Evolutionary conservation across 2,888 invertebrate genomes (phyloP).

Genomic region (Hydrotaea diabolus): DNA sequence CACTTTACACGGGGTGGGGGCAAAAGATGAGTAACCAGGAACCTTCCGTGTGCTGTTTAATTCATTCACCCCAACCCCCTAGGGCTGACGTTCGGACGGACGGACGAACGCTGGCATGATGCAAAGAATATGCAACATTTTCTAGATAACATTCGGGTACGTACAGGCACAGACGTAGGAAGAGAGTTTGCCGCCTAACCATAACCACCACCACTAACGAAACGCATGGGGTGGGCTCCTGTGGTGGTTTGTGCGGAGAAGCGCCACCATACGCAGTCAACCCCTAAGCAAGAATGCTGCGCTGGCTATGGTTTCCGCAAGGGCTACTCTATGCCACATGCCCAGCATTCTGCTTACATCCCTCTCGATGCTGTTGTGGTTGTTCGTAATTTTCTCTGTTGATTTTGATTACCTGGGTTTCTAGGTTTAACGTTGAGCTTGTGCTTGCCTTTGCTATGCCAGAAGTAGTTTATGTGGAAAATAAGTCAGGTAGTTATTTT

Average conservation of each 20-base stretch:
- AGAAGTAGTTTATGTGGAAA: neutral
- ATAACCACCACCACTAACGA: conserved; percentile 31
- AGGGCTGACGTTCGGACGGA: neutral
- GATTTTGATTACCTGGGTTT: conserved; percentile 48
- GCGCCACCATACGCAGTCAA: no score
- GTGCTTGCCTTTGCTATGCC: neutral
- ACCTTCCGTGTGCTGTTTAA: neutral
- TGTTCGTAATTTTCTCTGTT: neutral
- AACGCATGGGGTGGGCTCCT: conserved; percentile 7
- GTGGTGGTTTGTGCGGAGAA: neutral
- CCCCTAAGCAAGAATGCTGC: no score
- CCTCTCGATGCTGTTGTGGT: neutral
- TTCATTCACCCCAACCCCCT: neutral
- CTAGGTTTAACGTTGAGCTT: conserved; percentile 37
- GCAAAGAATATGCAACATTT: conserved; percentile 61
- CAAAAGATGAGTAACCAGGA: neutral
- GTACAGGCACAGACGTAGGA: neutral
- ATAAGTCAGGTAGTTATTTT: conserved; percentile 4
- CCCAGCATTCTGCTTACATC: neutral
- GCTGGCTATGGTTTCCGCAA: conserved; percentile 32
- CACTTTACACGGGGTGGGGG: neutral
- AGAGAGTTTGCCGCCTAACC: conserved; percentile 1
- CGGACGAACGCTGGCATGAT: conserved; percentile 33
- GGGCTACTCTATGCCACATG: neutral
- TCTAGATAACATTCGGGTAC: conserved; percentile 10